Conservation (phyloP, 2,113 vertebrate genomes). For the Callocephalon fimbriatum region DNA sequence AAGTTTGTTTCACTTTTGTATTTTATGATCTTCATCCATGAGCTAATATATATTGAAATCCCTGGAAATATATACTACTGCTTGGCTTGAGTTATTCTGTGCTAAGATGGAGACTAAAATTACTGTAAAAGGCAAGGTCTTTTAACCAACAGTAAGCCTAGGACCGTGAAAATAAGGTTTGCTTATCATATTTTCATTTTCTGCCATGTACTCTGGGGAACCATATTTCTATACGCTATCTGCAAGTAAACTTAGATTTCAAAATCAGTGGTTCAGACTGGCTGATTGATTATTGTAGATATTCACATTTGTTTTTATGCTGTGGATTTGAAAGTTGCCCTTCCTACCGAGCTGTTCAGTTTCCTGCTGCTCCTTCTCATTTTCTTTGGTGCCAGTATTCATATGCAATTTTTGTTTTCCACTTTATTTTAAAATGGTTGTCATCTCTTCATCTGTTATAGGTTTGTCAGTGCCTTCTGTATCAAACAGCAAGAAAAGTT, state of each 20-base stretch:
- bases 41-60: constrained; percentile 13
- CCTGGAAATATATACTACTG: neutral
- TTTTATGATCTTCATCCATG: constrained; percentile 1
- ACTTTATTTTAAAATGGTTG: neutral
- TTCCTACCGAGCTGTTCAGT: neutral
- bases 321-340: neutral
- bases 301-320: neutral
- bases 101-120: neutral
- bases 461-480: neutral
- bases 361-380: neutral
- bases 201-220: rapidly evolving
- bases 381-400: neutral
- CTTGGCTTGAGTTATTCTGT: neutral
- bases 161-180: neutral
- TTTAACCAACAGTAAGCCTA: neutral
- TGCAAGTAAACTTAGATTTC: neutral
- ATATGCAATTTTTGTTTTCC: neutral
- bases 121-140: constrained; percentile 9
- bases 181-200: neutral
- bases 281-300: neutral
- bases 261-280: neutral
- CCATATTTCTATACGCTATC: neutral
- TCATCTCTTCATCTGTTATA: neutral
- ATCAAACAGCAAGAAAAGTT: neutral
- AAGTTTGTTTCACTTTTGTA: constrained; percentile 44